Conservation (phyloP, 2,888 invertebrate genomes). For the Eilema caniola region DNA sequence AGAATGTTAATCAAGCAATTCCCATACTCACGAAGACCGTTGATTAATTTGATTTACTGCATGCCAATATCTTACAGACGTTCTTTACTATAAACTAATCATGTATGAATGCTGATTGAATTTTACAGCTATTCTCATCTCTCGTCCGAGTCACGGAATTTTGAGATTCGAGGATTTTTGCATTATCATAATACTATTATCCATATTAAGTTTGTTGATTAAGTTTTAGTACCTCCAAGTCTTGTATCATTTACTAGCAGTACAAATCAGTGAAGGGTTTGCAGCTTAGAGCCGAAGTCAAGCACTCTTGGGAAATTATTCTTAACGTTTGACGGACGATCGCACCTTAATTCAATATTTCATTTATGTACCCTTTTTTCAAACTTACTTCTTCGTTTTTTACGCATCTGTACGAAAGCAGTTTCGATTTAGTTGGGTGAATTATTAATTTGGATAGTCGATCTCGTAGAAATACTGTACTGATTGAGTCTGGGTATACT, state of each 20-base stretch:
- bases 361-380: slow-evolving; percentile 11
- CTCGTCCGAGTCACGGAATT: too few species aligned
- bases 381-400: slow-evolving; percentile 6
- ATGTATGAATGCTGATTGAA: too few species aligned
- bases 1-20: too few species aligned
- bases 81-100: too few species aligned
- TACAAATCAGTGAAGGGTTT: slow-evolving; percentile 2
- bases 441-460: not conserved
- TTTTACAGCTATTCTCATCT: too few species aligned
- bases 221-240: not conserved
- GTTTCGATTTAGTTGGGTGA: not conserved
- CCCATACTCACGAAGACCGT: too few species aligned
- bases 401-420: slow-evolving; percentile 3
- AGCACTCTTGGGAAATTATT: slow-evolving; percentile 6
- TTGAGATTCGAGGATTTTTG: too few species aligned
- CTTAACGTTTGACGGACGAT: slow-evolving; percentile 7
- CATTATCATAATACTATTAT: too few species aligned
- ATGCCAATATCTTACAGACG: too few species aligned
- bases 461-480: not conserved
- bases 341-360: slow-evolving; percentile 2
- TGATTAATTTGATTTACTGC: too few species aligned
- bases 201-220: too few species aligned
- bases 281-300: not conserved
- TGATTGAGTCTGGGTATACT: not conserved
- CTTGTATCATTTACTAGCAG: not conserved